Base-by-base conservation (phyloP, 2,888 invertebrate genomes). In the Anoplius nigerrimus region DNA sequence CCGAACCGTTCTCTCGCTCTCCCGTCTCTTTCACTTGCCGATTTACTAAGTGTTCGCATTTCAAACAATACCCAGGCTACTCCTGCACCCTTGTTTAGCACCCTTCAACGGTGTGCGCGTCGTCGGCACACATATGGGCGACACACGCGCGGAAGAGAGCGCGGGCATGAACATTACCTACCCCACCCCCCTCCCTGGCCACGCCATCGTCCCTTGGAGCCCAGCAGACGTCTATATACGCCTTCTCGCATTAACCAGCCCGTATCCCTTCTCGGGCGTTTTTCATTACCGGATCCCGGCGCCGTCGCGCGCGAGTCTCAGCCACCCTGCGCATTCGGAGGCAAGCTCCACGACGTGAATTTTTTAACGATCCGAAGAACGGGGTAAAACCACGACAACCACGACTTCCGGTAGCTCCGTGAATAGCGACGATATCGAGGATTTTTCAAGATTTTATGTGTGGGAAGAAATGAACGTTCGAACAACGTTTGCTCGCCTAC, bases 21-120 rank as follows among this genome's bases (percentile, higher is more conserved):
- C 66, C 63, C 66, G 54, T 58, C 62, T 27, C 72, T 76, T 65
- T 70, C 78, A 60, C 62, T 63, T 63, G 73, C 66, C 69, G 71
- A 75, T 83, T 79, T 74, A 80, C 82, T 80, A 84, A 84, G 83
- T 84, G 82, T 83, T 83, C 83, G 79, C 80, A 79, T 82, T 83
- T 84, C 79, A 79, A 85, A 85, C 85, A 84, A 82, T 83, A 74
- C 71, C 75, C 73, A 58, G 71, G 78, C 81, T 78, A 82, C 80
- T 82, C 75, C 81, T 71, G 72, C 76, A 72, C 78, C 72, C 77
- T 71, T 68, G 64, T 66, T 57, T 63, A 54, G 53, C 74, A 62
- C 63, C 74, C 74, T 65, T 59, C 43, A 34, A 16, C 62, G n/a
- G 51, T 69, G 67, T 57, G 63, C 74, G 66, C 77, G 67, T 72